Evolutionary conservation across 2,888 invertebrate genomes (phyloP), one percentile per base, ranked within the genome.

Genomic region (Pollenia griseotomentosa): DNA sequence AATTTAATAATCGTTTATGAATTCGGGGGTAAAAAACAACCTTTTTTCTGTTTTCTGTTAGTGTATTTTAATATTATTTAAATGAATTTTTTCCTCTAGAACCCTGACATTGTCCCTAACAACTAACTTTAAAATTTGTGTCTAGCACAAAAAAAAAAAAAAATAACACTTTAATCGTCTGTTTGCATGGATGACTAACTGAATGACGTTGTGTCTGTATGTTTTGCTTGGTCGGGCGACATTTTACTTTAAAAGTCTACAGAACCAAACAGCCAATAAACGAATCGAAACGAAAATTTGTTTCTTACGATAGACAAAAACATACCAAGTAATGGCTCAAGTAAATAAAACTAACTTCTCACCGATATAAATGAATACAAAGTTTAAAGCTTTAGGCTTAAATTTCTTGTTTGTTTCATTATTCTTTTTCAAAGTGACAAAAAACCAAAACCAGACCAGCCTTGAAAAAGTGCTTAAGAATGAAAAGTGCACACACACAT

Each of bases 371-470:
- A 73, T 55, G 55, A 73, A 71, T 19, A 73, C 16, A 80, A 71
- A 81, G 10, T 48, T 57, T 44, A 44, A 61, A 61, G 57, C 82
- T 53, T 82, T 59, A 61, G 68, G 66, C 82, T 68, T 44, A 75
- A 23, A 48, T 53, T 65, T 79, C 16, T 44, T 68, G 16, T 46
- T 57, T 83, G 14, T 77, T 78, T 46, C 19, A 73, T 63, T 83
- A 16, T 73, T 63, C 23, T 66, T 73, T 74, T 51, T n/a, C 48
- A 61, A 55, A 83, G 73, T 78, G 86, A 83, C 86, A 86, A 57
- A 79, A 83, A 83, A 83, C 86, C 83, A 63, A 79, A 83, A 83
- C 63, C 68, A 75, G 79, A 79, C 57, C 63, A 83, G 83, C 74
- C 83, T 86, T 75, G 79, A 83, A 79, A 65, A 63, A 80, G 65